A percentile compares a stretch with the other conserved stretches of the same genome.
These are phyloP conservation scores for Discoglossus pictus DNA, from an alignment of 2,797 vertebrate species.

Conservation along the genomic window DNA sequence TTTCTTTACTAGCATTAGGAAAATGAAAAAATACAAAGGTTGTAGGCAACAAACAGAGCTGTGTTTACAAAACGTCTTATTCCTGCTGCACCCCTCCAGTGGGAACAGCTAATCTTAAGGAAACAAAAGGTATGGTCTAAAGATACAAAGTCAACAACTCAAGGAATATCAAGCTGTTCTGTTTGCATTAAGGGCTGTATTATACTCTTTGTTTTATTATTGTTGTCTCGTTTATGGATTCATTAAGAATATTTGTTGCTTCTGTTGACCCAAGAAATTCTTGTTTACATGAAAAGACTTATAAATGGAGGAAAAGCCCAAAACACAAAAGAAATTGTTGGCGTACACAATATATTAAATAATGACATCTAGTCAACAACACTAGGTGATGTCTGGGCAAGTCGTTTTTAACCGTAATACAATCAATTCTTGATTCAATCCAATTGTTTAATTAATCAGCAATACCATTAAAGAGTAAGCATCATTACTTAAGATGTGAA, in stretches of 20 bases:
- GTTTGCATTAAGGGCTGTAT: neutral
- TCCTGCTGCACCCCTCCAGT: conserved; percentile 59
- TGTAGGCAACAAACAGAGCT: conserved; percentile 56
- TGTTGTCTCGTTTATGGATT: neutral
- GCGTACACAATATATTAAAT: neutral
- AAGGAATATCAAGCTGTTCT: conserved; percentile 1
- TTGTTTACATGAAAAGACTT: conserved; percentile 1
- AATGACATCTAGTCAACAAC: neutral
- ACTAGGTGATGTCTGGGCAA: neutral
- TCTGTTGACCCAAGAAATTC: neutral
- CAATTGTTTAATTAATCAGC: too few relatives aligned
- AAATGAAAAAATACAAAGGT: conserved; percentile 58
- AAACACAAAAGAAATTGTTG: neutral
- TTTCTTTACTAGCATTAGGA: conserved; percentile 34
- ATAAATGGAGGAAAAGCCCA: neutral
- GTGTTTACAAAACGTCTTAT: conserved; percentile 62
- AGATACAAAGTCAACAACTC: conserved; percentile 9
- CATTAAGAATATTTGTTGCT: neutral
- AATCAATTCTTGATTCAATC: too few relatives aligned
- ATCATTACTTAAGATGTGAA: too few relatives aligned
- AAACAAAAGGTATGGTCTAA: conserved; percentile 60
- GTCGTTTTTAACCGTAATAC: too few relatives aligned
- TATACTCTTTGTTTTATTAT: conserved; percentile 1
- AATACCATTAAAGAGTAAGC: too few relatives aligned
- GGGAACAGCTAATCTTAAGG: conserved; percentile 66